Percentiles rank a stretch among this genome's conserved stretches.
Conservation (phyloP, 2,888 invertebrate genomes). For the Aelia acuminata region DNA sequence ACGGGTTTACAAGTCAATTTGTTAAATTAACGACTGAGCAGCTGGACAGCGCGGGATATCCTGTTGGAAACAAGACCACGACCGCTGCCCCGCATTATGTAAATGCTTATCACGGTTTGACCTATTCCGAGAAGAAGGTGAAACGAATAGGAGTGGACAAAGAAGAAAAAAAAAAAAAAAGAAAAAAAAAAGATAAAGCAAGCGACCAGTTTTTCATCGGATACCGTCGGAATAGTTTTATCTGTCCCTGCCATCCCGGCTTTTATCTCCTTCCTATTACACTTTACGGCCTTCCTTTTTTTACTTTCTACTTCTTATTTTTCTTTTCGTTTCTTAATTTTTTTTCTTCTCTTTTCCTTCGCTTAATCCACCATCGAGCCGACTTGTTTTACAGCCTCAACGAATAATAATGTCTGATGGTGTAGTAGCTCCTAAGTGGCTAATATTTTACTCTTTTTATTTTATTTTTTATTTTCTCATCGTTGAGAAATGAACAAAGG, state of each 20-base stretch:
- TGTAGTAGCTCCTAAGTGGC: conserved; percentile 43
- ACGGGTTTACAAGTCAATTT: not conserved
- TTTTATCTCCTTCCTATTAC: conserved; percentile 48
- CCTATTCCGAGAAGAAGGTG: conserved; percentile 25
- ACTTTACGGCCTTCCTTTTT: conserved; percentile 35
- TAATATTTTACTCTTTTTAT: not conserved
- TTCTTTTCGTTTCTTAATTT: not conserved
- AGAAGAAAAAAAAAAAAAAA: not conserved
- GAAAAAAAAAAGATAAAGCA: conserved; percentile 34
- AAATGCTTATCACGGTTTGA: conserved; percentile 29
- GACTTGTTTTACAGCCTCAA: conserved; percentile 30
- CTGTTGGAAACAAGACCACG: conserved; percentile 5
- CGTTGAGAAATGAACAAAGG: not conserved
- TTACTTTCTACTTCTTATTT: not conserved
- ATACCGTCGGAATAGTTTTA: conserved; percentile 23
- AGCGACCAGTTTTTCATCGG: conserved; percentile 36
- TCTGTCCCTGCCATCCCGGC: conserved; percentile 38
- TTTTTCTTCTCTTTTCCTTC: not conserved
- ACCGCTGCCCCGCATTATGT: conserved; percentile 18
- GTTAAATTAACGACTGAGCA: not conserved
- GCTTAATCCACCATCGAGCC: conserved; percentile 32
- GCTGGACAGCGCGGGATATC: not conserved
- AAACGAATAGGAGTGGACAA: conserved; percentile 11
- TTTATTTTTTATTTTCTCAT: not conserved
- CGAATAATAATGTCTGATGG: conserved; percentile 16